Evolutionary conservation across 2,113 vertebrate species (phyloP).

Genomic region (Mormyrus lacerda): DNA sequence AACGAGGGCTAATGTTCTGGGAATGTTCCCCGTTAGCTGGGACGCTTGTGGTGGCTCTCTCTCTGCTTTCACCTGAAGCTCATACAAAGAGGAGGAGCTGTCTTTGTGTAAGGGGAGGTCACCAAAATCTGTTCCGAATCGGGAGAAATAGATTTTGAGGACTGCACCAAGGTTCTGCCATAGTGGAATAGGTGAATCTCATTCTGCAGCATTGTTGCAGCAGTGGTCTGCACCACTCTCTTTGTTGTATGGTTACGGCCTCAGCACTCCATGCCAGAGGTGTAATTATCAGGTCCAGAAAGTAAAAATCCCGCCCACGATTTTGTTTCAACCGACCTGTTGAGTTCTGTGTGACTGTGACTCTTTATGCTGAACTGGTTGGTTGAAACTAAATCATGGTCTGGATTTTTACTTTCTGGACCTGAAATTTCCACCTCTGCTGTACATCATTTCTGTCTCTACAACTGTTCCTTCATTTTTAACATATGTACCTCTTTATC

Average conservation of each 20-base stretch:
- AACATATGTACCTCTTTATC: background rate
- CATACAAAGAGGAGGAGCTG: background rate
- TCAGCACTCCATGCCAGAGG: background rate
- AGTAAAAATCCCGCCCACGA: too few relatives aligned
- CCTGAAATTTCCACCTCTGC: too few relatives aligned
- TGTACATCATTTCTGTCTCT: background rate
- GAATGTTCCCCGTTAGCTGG: background rate
- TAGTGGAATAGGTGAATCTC: background rate
- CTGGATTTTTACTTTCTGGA: too few relatives aligned
- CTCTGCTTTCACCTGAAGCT: background rate
- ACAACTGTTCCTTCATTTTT: background rate
- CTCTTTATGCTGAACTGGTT: too few relatives aligned
- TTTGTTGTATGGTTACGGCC: background rate
- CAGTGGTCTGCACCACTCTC: background rate
- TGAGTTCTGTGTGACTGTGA: too few relatives aligned
- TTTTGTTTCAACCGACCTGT: too few relatives aligned
- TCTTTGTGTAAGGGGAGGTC: background rate
- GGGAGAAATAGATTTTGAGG: background rate
- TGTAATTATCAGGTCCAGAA: too few relatives aligned
- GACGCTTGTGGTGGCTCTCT: background rate
- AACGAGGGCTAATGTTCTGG: background rate
- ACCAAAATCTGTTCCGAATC: background rate
- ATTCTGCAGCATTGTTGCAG: background rate
- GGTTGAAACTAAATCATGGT: too few relatives aligned
- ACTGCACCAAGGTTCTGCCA: background rate